Evolutionary conservation across 2,888 invertebrate genomes (phyloP).

Genomic region (Vandiemenella viatica): DNA sequence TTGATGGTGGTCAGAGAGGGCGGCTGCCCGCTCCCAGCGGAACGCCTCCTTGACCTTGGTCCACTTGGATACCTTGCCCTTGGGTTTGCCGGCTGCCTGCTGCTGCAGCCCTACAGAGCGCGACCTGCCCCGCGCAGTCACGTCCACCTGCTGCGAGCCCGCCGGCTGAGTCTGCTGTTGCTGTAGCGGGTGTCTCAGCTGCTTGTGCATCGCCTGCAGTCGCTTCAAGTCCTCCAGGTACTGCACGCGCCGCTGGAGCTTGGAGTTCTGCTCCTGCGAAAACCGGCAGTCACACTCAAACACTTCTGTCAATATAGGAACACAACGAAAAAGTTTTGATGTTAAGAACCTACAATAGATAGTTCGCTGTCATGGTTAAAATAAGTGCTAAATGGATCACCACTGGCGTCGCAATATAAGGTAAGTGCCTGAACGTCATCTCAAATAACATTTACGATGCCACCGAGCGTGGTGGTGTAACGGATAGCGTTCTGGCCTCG

Average conservation of each 20-base stretch:
- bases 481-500: too few species aligned
- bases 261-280: slow-evolving; percentile 54
- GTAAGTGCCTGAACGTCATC: too few species aligned
- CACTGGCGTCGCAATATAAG: too few species aligned
- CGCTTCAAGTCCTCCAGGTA: slow-evolving; percentile 58
- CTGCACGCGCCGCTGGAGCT: slow-evolving; percentile 48
- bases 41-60: slow-evolving; percentile 79
- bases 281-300: too few species aligned
- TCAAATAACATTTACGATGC: too few species aligned
- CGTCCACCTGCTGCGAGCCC: neutral
- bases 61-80: slow-evolving; percentile 67
- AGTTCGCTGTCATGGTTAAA: too few species aligned
- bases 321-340: too few species aligned
- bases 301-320: too few species aligned
- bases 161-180: neutral
- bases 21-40: slow-evolving; percentile 61
- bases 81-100: slow-evolving; percentile 9
- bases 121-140: slow-evolving; percentile 39
- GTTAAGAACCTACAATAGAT: too few species aligned
- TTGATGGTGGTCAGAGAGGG: slow-evolving; percentile 3
- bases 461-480: too few species aligned
- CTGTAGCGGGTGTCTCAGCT: slow-evolving; percentile 21
- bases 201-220: slow-evolving; percentile 42
- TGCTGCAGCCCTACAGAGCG: slow-evolving; percentile 44
- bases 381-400: too few species aligned